A percentile compares a stretch with the other conserved stretches of the same genome.
These are phyloP conservation scores for Agrochola circellaris DNA, from an alignment of 2,888 invertebrate genomes.

Conservation along the genomic window DNA sequence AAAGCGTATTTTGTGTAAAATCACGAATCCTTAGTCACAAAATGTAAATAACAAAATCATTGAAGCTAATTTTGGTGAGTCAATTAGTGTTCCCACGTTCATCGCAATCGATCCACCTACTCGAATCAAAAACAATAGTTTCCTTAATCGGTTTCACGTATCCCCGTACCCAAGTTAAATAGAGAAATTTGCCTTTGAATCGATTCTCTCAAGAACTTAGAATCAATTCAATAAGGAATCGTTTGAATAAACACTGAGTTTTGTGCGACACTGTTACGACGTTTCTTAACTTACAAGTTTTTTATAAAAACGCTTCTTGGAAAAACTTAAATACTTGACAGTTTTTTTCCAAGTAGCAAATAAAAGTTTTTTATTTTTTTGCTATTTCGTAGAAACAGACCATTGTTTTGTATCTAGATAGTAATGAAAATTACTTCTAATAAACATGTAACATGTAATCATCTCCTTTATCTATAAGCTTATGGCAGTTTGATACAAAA, in stretches of 20 bases:
- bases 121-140: slow-evolving; percentile 66
- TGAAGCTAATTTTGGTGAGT: slow-evolving; percentile 65
- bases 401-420: neutral
- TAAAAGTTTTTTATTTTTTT: neutral
- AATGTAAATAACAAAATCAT: slow-evolving; percentile 51
- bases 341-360: neutral
- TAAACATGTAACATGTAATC: neutral
- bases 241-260: neutral
- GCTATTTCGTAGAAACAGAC: slow-evolving; percentile 13
- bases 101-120: slow-evolving; percentile 73
- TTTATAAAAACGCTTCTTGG: neutral
- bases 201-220: slow-evolving; percentile 23
- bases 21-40: slow-evolving; percentile 3
- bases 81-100: slow-evolving; percentile 71
- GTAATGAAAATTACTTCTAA: neutral
- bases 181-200: slow-evolving; percentile 72
- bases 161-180: slow-evolving; percentile 78
- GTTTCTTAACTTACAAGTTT: slow-evolving; percentile 1
- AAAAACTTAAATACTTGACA: slow-evolving; percentile 6
- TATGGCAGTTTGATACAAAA: neutral
- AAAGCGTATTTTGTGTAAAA: neutral
- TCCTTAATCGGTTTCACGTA: slow-evolving; percentile 77
- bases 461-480: neutral
- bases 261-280: neutral
- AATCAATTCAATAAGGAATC: slow-evolving; percentile 9